Conservation (phyloP, 2,797 vertebrate species). For the Esox masquinongy region DNA sequence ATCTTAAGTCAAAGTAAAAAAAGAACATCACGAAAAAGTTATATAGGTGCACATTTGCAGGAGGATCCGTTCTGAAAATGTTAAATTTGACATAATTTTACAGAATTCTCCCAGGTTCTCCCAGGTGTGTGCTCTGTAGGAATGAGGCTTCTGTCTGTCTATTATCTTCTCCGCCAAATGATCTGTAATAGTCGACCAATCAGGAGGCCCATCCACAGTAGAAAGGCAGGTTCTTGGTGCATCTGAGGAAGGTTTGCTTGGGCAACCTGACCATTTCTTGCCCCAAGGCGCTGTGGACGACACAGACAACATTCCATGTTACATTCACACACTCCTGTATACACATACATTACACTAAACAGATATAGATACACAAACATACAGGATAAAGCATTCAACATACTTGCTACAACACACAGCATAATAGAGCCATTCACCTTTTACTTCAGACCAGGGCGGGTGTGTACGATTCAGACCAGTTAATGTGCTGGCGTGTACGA, state of each 20-base stretch:
- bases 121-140: slow-evolving; percentile 39
- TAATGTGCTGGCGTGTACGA: too few species aligned
- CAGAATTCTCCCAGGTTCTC: slow-evolving; percentile 55
- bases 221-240: slow-evolving; percentile 58
- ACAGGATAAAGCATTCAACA: background rate
- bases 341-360: background rate
- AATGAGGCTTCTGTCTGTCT: slow-evolving; percentile 38
- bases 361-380: slow-evolving; percentile 2
- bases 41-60: slow-evolving; percentile 29
- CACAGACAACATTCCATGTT: slow-evolving; percentile 26
- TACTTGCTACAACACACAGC: background rate
- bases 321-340: background rate
- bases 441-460: background rate
- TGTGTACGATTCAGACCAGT: too few species aligned
- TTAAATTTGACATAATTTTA: slow-evolving; percentile 19
- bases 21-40: slow-evolving; percentile 8
- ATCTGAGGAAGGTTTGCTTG: slow-evolving; percentile 36
- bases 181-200: slow-evolving; percentile 67
- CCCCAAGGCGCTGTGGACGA: slow-evolving; percentile 46
- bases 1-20: slow-evolving; percentile 5
- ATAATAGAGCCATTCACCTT: background rate
- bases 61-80: slow-evolving; percentile 6
- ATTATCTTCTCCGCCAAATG: slow-evolving; percentile 58
- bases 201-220: slow-evolving; percentile 65
- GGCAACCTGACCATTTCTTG: slow-evolving; percentile 26